phyloP scores from a whole-genome alignment of 1,140 invertebrate genomes.

The Adelges cooleyi region DNA sequence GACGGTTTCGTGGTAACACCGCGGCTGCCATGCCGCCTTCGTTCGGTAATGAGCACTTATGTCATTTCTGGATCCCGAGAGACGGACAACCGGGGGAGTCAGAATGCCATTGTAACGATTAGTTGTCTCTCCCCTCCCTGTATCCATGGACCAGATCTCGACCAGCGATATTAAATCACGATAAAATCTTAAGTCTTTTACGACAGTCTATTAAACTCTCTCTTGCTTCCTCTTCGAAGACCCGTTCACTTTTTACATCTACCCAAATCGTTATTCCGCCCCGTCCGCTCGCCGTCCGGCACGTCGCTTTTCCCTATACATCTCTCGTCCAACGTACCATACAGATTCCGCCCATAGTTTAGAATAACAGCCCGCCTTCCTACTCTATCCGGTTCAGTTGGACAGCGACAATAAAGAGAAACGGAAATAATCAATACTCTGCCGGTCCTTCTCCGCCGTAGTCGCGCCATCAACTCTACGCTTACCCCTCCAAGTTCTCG shows the following conservation, averaged over 20 bases:
- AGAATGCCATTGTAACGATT: constrained; percentile 17
- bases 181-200: constrained; percentile 25
- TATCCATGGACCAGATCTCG: not conserved
- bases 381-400: not conserved
- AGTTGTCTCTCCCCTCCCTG: constrained; percentile 2
- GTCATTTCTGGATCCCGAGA: constrained; percentile 1
- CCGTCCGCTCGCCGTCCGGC: not conserved
- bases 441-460: too few species aligned
- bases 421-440: constrained; percentile 21
- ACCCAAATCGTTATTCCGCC: constrained; percentile 18
- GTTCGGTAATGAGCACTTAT: constrained; percentile 1
- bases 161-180: constrained; percentile 19
- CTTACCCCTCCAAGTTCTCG: too few species aligned
- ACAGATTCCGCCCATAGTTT: too few species aligned
- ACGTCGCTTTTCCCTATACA: not conserved
- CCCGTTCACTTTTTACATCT: constrained; percentile 7
- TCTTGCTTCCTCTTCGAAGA: not conserved
- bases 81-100: not conserved
- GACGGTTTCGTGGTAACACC: too few species aligned
- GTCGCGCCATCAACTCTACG: too few species aligned
- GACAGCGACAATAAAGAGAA: constrained; percentile 11
- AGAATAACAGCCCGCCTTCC: too few species aligned
- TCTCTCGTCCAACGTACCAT: not conserved
- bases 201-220: constrained; percentile 23
- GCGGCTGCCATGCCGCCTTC: not conserved